These are phyloP conservation scores for Syrista parreyssii DNA, from an alignment of 2,888 invertebrate species.

Conservation along the genomic window DNA sequence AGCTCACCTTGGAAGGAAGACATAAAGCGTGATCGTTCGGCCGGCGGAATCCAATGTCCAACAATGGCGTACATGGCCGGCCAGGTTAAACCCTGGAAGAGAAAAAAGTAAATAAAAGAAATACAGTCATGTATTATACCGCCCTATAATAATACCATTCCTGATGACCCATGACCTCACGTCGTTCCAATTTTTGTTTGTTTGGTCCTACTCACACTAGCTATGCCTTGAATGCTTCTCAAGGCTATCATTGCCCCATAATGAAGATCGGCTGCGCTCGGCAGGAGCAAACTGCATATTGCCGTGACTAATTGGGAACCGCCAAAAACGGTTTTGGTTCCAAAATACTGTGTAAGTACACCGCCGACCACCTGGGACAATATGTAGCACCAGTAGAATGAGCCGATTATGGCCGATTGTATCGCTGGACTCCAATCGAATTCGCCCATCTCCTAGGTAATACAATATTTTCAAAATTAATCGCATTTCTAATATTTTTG, in stretches of 20 bases:
- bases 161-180: too few relatives aligned
- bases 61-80: constrained; percentile 82
- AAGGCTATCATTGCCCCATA: constrained; percentile 72
- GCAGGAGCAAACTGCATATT: constrained; percentile 75
- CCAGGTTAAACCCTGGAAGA: constrained; percentile 75
- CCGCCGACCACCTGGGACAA: constrained; percentile 77
- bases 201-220: constrained; percentile 69
- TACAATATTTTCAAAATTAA: background rate
- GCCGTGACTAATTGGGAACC: constrained; percentile 79
- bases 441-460: constrained; percentile 68
- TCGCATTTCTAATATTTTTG: background rate
- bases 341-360: constrained; percentile 76
- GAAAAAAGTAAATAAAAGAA: constrained; percentile 5
- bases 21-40: constrained; percentile 79
- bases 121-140: background rate
- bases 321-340: constrained; percentile 78
- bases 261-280: constrained; percentile 73
- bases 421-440: constrained; percentile 74
- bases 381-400: constrained; percentile 81
- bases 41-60: constrained; percentile 79
- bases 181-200: too few relatives aligned
- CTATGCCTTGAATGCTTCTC: constrained; percentile 76
- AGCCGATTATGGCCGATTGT: constrained; percentile 75
- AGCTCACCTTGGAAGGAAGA: constrained; percentile 77
- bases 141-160: background rate